A percentile compares a stretch with the other conserved stretches of the same genome.
phyloP scores from a whole-genome alignment of 2,888 invertebrate species.

The Phytoseiulus persimilis region DNA sequence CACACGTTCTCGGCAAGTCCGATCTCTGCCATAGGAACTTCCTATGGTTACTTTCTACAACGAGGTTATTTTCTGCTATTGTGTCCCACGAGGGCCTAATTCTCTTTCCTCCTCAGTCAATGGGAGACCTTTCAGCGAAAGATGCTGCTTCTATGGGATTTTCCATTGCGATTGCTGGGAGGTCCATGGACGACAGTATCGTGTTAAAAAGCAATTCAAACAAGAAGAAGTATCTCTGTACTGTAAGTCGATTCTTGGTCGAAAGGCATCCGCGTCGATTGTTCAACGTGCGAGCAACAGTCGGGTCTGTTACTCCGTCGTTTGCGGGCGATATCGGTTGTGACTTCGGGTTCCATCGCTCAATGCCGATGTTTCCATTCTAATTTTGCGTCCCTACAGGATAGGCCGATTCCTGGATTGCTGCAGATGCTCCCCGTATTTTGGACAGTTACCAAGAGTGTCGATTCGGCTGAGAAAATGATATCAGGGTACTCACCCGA shows the following conservation, averaged over 20 bases:
- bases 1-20: conserved; percentile 6
- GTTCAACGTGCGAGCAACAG: too few relatives aligned
- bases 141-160: neutral
- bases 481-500: neutral
- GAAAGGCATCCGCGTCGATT: too few relatives aligned
- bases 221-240: conserved; percentile 25
- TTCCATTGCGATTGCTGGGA: neutral
- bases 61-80: neutral
- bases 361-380: too few relatives aligned
- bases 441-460: neutral
- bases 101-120: neutral
- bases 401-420: neutral
- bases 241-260: neutral
- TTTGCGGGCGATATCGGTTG: too few relatives aligned
- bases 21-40: too few relatives aligned
- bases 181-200: conserved; percentile 11
- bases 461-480: neutral
- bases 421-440: neutral
- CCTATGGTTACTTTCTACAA: neutral
- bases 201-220: neutral
- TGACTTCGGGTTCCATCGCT: too few relatives aligned
- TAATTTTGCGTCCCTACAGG: neutral
- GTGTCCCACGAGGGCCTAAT: neutral
- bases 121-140: neutral
- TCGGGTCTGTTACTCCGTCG: too few relatives aligned